These are phyloP conservation scores for Arctopsyche grandis DNA, from an alignment of 1,140 invertebrate genomes.

Conservation along the genomic window DNA sequence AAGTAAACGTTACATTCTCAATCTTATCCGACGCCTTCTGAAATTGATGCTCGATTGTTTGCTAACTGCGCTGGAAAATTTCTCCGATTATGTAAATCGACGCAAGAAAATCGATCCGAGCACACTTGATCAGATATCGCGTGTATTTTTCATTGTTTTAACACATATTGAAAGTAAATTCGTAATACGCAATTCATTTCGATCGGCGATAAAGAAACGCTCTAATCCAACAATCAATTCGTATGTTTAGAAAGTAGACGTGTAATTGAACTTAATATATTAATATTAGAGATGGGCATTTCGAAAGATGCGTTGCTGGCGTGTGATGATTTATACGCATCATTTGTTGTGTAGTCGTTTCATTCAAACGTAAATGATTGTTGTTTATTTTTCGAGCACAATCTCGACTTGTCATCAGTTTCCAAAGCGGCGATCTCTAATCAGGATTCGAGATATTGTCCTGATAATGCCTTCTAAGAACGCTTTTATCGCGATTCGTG, in stretches of 20 bases:
- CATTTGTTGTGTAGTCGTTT: constrained; percentile 5
- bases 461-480: background rate
- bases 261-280: constrained; percentile 3
- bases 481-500: no score
- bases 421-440: background rate
- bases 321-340: background rate
- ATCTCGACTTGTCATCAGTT: constrained; percentile 17
- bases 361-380: background rate
- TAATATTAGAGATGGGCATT: background rate
- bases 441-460: background rate
- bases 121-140: background rate
- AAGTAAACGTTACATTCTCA: no score
- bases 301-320: background rate
- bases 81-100: constrained; percentile 15
- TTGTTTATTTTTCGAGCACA: constrained; percentile 9
- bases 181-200: background rate
- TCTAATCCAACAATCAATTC: no score
- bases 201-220: background rate
- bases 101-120: constrained; percentile 2
- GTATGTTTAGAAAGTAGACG: constrained; percentile 5
- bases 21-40: no score
- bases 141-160: constrained; percentile 1
- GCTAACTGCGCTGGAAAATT: background rate
- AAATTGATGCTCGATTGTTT: no score
- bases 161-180: constrained; percentile 9